Conservation (phyloP, 1,140 invertebrate species). For the Hypsibius dujardini region DNA sequence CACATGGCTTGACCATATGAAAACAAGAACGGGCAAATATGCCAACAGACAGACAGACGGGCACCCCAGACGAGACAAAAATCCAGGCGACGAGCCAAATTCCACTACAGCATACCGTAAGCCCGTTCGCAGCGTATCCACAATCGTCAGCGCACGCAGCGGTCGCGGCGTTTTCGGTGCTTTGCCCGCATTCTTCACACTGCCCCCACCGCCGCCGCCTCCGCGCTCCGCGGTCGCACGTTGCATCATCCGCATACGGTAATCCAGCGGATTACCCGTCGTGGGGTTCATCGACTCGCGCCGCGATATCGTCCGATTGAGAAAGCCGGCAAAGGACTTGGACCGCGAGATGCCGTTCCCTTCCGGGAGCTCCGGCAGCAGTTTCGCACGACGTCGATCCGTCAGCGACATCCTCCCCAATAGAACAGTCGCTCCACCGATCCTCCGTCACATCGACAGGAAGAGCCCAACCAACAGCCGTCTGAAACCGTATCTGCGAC, state of each 20-base stretch:
- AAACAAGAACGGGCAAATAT: no score
- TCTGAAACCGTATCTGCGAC: no score
- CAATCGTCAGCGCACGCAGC: conserved; percentile 31
- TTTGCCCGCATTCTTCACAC: conserved; percentile 23
- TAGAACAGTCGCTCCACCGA: conserved; percentile 16
- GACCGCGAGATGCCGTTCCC: neutral
- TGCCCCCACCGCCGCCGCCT: no score
- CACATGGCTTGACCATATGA: no score
- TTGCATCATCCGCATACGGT: neutral
- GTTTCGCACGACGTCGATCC: neutral
- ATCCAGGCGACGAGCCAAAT: neutral
- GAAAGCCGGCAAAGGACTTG: conserved; percentile 13
- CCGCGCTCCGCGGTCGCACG: no score
- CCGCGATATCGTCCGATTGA: conserved; percentile 1
- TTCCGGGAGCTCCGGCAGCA: conserved; percentile 7
- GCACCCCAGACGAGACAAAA: no score
- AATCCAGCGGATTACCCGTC: neutral
- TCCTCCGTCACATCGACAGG: no score
- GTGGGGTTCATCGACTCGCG: conserved; percentile 7
- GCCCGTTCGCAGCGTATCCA: conserved; percentile 32
- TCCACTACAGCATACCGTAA: conserved; percentile 27
- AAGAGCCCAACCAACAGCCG: no score
- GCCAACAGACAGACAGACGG: no score
- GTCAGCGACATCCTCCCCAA: neutral
- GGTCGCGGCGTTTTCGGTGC: conserved; percentile 34